phyloP scores from a whole-genome alignment of 2,888 invertebrate genomes.

The Luperina nickerlii region DNA sequence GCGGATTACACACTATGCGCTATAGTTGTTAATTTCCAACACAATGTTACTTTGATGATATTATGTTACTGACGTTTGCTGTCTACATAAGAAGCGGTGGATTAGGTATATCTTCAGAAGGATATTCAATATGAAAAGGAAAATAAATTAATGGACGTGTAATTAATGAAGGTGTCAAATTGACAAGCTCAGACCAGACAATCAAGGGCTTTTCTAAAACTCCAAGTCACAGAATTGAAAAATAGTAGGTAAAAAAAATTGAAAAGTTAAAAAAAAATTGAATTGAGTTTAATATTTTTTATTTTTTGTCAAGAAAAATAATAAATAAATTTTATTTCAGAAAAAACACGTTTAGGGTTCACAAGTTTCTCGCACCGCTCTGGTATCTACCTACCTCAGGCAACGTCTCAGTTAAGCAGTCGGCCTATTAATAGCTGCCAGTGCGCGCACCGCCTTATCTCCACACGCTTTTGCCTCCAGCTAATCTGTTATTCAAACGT shows the following conservation, averaged over 20 bases:
- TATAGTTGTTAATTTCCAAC: slow-evolving; percentile 19
- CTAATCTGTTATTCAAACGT: slow-evolving; percentile 70
- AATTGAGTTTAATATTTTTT: too few species aligned
- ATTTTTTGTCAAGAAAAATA: too few species aligned
- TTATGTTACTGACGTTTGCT: not conserved
- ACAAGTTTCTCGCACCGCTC: too few species aligned
- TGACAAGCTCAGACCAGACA: not conserved
- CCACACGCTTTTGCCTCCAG: slow-evolving; percentile 63
- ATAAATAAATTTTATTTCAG: not conserved
- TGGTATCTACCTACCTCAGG: too few species aligned
- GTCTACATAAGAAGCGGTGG: not conserved
- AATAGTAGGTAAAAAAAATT: not conserved
- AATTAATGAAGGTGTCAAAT: too few species aligned
- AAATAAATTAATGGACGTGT: not conserved
- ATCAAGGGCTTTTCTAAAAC: too few species aligned
- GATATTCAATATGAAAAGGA: not conserved
- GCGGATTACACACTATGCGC: slow-evolving; percentile 33
- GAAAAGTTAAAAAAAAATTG: too few species aligned
- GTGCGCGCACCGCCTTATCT: slow-evolving; percentile 47
- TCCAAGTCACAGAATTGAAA: not conserved
- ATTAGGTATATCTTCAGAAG: not conserved
- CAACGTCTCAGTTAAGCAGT: too few species aligned
- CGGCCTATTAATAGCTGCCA: not conserved
- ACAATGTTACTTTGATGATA: not conserved
- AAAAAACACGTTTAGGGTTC: too few species aligned